Evolutionary conservation across 2,888 invertebrate species (phyloP).

Genomic region (Tanypteryx hageni): DNA sequence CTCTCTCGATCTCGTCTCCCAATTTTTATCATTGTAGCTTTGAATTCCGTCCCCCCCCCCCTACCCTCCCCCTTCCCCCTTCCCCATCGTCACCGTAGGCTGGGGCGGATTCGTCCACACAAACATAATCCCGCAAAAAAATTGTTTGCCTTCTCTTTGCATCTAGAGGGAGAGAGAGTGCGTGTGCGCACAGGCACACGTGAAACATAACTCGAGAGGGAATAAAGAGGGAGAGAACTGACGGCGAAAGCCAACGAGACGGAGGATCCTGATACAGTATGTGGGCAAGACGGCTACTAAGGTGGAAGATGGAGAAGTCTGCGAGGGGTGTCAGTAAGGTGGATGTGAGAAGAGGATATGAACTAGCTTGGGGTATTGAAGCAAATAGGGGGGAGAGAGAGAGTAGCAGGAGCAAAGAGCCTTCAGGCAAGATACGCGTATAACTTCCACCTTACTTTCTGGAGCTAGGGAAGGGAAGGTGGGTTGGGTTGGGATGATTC

Average conservation of each 20-base stretch:
- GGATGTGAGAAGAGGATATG: not conserved
- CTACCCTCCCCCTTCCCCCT: too few species aligned
- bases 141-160: not conserved
- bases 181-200: not conserved
- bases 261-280: too few species aligned
- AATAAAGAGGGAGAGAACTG: not conserved
- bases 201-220: not conserved
- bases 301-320: not conserved
- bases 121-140: too few species aligned
- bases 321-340: not conserved
- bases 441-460: slow-evolving; percentile 55
- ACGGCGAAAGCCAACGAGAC: too few species aligned
- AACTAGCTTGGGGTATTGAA: not conserved
- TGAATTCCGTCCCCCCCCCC: too few species aligned
- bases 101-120: too few species aligned
- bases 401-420: slow-evolving; percentile 7
- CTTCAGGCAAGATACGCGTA: slow-evolving; percentile 48
- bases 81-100: too few species aligned
- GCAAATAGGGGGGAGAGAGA: not conserved
- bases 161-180: not conserved
- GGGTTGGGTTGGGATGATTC: slow-evolving; percentile 30
- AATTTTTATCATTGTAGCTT: too few species aligned
- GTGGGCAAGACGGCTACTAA: not conserved
- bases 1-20: too few species aligned
- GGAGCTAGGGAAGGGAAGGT: not conserved